phyloP scores from a whole-genome alignment of 1,140 invertebrate genomes.

The Papilio polytes region DNA sequence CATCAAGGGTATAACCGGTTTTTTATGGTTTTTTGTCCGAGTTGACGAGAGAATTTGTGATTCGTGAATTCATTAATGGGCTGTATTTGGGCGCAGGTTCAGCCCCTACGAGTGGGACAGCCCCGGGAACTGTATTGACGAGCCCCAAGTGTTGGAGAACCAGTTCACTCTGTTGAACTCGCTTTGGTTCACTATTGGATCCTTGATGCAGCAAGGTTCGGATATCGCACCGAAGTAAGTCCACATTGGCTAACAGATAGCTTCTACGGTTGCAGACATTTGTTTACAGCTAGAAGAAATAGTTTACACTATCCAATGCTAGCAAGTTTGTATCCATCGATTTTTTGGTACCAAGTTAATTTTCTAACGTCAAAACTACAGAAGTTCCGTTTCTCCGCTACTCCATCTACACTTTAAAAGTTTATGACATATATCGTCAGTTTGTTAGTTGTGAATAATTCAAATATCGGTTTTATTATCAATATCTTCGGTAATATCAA shows the following conservation, averaged over 20 bases:
- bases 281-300: constrained; percentile 30
- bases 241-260: constrained; percentile 50
- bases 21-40: neutral
- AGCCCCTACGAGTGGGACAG: constrained; percentile 96
- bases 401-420: neutral
- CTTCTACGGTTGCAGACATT: constrained; percentile 33
- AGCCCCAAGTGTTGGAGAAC: constrained; percentile 92
- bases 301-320: neutral
- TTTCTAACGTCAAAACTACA: neutral
- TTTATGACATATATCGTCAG: neutral
- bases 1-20: neutral
- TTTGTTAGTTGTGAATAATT: neutral
- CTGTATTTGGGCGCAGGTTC: constrained; percentile 87
- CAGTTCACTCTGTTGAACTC: constrained; percentile 95
- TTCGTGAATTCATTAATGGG: constrained; percentile 43
- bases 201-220: constrained; percentile 96
- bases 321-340: neutral
- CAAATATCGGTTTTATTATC: neutral
- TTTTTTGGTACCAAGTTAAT: neutral
- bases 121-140: constrained; percentile 91
- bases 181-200: constrained; percentile 95
- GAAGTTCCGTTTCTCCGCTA: neutral
- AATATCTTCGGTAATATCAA: neutral
- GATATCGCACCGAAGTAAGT: constrained; percentile 93
- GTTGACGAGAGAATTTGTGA: neutral